Conservation (phyloP, 2,888 invertebrate species). For the Metalampra italica region DNA sequence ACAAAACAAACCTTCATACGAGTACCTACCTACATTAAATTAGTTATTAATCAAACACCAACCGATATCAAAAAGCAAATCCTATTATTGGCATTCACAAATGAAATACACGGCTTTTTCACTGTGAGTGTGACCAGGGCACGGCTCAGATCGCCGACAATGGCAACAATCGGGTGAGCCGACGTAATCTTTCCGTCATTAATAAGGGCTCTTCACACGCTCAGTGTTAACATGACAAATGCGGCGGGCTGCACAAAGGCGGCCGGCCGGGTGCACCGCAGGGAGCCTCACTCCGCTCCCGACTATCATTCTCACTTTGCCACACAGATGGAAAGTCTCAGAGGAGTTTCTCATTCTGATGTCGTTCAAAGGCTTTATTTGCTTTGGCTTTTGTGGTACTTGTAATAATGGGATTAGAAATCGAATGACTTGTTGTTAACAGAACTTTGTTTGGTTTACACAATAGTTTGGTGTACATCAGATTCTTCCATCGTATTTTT, state of each 20-base stretch:
- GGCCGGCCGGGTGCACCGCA: constrained; percentile 41
- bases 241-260: constrained; percentile 50
- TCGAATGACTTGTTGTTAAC: no score
- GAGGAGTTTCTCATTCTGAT: not conserved
- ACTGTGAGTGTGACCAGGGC: constrained; percentile 40
- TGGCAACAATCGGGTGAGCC: constrained; percentile 50
- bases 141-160: constrained; percentile 30
- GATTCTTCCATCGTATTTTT: no score
- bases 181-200: constrained; percentile 68
- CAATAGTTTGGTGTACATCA: no score
- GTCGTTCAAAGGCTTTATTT: not conserved
- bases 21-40: no score
- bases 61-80: constrained; percentile 13
- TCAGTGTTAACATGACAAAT: constrained; percentile 76
- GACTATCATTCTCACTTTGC: constrained; percentile 44
- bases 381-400: not conserved
- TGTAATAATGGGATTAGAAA: not conserved
- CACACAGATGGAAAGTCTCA: constrained; percentile 33
- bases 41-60: not conserved
- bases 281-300: constrained; percentile 28
- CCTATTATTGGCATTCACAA: constrained; percentile 47
- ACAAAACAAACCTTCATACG: no score
- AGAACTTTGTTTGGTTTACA: no score
- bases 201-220: constrained; percentile 71
- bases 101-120: constrained; percentile 35